Percentiles rank a stretch among this genome's conserved stretches.
Evolutionary conservation across 1,140 invertebrate genomes (phyloP).

Genomic region (Zaprionus ornatus): DNA sequence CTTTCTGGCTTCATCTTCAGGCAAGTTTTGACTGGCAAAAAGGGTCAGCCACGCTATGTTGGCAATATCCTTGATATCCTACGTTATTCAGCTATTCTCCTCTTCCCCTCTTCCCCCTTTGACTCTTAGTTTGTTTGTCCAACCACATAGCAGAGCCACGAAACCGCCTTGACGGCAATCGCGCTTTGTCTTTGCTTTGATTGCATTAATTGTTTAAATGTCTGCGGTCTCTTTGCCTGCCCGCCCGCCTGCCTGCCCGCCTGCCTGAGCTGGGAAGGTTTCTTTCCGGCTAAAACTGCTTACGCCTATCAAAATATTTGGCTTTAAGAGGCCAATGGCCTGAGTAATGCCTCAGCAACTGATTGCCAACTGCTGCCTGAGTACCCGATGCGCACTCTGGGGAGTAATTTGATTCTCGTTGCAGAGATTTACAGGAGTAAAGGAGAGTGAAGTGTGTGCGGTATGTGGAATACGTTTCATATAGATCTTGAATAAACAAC

Average conservation of each 20-base stretch:
- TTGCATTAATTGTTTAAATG: constrained; percentile 54
- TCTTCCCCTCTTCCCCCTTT: neutral
- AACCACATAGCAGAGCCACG: constrained; percentile 15
- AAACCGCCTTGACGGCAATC: constrained; percentile 28
- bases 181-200: constrained; percentile 55
- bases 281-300: constrained; percentile 9
- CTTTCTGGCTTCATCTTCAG: constrained; percentile 20
- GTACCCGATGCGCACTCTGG: neutral
- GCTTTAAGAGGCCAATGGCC: neutral
- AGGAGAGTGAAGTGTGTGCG: too few relatives aligned
- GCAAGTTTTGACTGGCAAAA: constrained; percentile 51
- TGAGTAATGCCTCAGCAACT: neutral
- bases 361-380: neutral
- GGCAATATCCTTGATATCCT: neutral
- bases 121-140: neutral
- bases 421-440: neutral
- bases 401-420: neutral
- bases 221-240: constrained; percentile 26
- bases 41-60: constrained; percentile 20
- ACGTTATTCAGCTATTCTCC: neutral
- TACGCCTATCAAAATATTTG: constrained; percentile 19
- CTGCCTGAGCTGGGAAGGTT: neutral
- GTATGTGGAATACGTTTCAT: neutral
- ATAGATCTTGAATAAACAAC: neutral
- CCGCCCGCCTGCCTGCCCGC: neutral